Evolutionary conservation across 1,140 invertebrate genomes (phyloP), one percentile per base, ranked within the genome.

Genomic region (Hylaeus volcanicus): DNA sequence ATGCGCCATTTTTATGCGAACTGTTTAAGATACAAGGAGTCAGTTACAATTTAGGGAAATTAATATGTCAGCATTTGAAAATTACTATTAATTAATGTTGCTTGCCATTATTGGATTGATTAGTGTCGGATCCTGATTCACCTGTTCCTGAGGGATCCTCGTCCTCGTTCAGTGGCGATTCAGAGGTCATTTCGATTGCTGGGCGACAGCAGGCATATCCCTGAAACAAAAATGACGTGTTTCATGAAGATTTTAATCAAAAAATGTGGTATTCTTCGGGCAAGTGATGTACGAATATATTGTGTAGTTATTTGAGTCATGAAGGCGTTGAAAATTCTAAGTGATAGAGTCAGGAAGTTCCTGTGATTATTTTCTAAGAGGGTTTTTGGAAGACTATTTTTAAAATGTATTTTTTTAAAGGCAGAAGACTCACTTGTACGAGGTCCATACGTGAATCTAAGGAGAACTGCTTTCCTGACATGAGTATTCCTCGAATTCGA

Each of bases 401-500:
- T 26, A 26, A 26, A 26, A 26, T 26, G 26, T 26, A 26, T 26
- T 26, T 26, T 26, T 26, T 26, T 26, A 26, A 26, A 26, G 26
- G 26, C 26, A 26, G 26, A 26, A 26, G 26, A 39, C 66, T 91
- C 73, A 95, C 96, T 88, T 96, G 96, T n/a, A 97, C 97, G 79
- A 98, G 94, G 92, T 98, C 97, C 95, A 98, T 97, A 87, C 97
- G 95, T 0, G 97, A 98, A 93, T 98, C 97, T 56, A 98, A 94
- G 2, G 97, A 98, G 92, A 97, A 98, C 92, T 98, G 96, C 88
- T 97, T 97, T n/a, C 97, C 97, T 3, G 96, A 96, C 95, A 97
- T 97, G 63, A 98, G 93, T 88, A 98, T 98, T 11, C 97, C 97
- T 45, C 96, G 95, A 81, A 98, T 97, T 15, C 97, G 95, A 58